Evolutionary conservation across 2,888 invertebrate genomes (phyloP).

Genomic region (Drosophila melanocephala): DNA sequence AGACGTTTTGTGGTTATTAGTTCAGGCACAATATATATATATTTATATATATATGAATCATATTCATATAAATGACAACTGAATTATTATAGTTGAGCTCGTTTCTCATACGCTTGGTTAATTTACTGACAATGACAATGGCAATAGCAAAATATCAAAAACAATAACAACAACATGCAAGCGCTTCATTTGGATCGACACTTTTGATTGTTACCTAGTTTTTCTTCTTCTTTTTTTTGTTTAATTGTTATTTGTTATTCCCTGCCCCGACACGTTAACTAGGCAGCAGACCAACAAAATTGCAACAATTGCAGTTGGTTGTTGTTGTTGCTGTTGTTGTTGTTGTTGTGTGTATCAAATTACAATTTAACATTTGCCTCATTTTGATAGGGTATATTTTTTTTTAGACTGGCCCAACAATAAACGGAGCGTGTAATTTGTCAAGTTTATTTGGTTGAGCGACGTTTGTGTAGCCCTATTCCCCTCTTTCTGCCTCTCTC

Average conservation of each 20-base stretch:
- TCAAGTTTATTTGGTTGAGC: slow-evolving; percentile 78
- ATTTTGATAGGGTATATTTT: slow-evolving; percentile 3
- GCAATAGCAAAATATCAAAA: slow-evolving; percentile 1
- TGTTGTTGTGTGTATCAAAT: slow-evolving; percentile 44
- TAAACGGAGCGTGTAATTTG: slow-evolving; percentile 74
- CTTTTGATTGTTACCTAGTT: slow-evolving; percentile 26
- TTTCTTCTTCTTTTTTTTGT: not conserved
- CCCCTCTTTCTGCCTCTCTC: not conserved
- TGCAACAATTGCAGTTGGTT: slow-evolving; percentile 44
- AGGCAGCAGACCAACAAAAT: slow-evolving; percentile 4
- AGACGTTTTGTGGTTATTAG: slow-evolving; percentile 72
- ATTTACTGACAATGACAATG: slow-evolving; percentile 24
- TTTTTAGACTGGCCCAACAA: slow-evolving; percentile 23
- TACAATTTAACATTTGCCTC: slow-evolving; percentile 39
- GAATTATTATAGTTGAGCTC: slow-evolving; percentile 9
- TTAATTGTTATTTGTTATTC: not conserved
- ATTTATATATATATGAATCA: not conserved
- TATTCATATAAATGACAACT: slow-evolving; percentile 17
- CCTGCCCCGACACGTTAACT: slow-evolving; percentile 9
- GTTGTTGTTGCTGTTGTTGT: not conserved
- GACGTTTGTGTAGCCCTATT: slow-evolving; percentile 29
- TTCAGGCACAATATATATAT: slow-evolving; percentile 49
- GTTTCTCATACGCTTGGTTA: slow-evolving; percentile 64
- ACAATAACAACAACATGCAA: slow-evolving; percentile 14
- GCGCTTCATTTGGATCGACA: slow-evolving; percentile 13